A percentile compares a stretch with the other conserved stretches of the same genome.
Conservation (phyloP, 2,888 invertebrate species). For the Drosophila merina region DNA sequence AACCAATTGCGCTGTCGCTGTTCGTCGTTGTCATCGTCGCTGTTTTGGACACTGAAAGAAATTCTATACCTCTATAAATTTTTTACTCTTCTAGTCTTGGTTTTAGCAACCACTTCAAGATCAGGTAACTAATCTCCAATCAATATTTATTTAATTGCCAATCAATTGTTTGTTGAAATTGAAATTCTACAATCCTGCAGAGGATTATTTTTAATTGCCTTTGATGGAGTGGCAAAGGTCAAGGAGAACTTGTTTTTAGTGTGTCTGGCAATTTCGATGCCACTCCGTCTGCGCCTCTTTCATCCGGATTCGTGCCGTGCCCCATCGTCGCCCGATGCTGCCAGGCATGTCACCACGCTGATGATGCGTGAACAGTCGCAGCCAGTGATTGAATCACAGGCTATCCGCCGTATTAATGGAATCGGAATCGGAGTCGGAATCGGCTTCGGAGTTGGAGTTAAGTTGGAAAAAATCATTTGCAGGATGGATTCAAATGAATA, state of each 20-base stretch:
- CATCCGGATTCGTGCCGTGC: conserved; percentile 16
- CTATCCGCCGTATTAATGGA: conserved; percentile 20
- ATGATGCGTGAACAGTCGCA: conserved; percentile 52
- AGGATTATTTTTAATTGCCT: background rate
- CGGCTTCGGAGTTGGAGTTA: background rate
- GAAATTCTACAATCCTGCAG: background rate
- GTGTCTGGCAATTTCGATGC: conserved; percentile 45
- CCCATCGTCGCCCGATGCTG: conserved; percentile 44
- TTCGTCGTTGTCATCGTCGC: conserved; percentile 51
- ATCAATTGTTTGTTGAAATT: background rate
- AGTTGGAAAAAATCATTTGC: no score
- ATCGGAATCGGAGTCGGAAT: conserved; percentile 17
- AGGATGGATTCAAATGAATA: no score
- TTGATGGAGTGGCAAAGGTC: background rate
- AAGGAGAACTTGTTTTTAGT: conserved; percentile 6
- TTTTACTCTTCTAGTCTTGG: no score
- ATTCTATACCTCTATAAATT: background rate
- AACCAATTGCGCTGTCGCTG: conserved; percentile 48
- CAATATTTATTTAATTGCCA: background rate
- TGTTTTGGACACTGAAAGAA: conserved; percentile 6
- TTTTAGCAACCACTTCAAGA: no score
- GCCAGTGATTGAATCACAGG: conserved; percentile 48
- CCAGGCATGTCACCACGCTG: conserved; percentile 43
- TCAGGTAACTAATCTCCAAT: no score
- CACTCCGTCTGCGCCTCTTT: conserved; percentile 22